Conservation (phyloP, 2,113 vertebrate genomes). For the Notothenia rossii region DNA sequence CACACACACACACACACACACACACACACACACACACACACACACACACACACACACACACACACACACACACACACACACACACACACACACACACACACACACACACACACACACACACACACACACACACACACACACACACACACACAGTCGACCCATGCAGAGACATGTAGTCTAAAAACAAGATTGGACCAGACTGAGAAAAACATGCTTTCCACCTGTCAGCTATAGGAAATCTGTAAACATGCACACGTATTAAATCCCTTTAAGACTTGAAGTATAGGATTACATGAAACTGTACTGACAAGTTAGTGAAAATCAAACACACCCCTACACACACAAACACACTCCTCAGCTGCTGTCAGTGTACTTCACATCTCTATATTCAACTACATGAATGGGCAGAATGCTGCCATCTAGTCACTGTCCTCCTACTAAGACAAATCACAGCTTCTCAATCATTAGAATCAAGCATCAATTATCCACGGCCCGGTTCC, state of each 20-base stretch:
- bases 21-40: slow-evolving; percentile 43
- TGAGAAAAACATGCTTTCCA: slow-evolving; percentile 64
- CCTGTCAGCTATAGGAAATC: slow-evolving; percentile 47
- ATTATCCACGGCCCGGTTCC: slow-evolving; percentile 61
- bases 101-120: slow-evolving; percentile 51
- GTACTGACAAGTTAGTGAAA: slow-evolving; percentile 5
- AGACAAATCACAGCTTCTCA: slow-evolving; percentile 70
- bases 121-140: slow-evolving; percentile 40
- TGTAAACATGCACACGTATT: neutral
- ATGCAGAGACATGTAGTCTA: slow-evolving; percentile 53
- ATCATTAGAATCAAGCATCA: slow-evolving; percentile 69
- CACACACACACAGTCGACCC: slow-evolving; percentile 38
- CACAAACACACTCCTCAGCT: slow-evolving; percentile 9
- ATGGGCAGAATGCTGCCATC: slow-evolving; percentile 70
- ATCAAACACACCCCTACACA: slow-evolving; percentile 36
- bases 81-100: slow-evolving; percentile 58
- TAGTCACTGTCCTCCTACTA: slow-evolving; percentile 65
- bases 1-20: slow-evolving; percentile 28
- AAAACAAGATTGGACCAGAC: slow-evolving; percentile 69
- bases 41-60: slow-evolving; percentile 41
- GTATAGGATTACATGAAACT: slow-evolving; percentile 34
- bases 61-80: slow-evolving; percentile 34
- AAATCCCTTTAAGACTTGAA: slow-evolving; percentile 22
- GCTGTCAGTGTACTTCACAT: neutral
- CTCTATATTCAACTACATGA: slow-evolving; percentile 35